Evolutionary conservation across 37 sponge, comb jelly and placozoan genomes (phyloP).

Genomic region (Eunapius fragilis): DNA sequence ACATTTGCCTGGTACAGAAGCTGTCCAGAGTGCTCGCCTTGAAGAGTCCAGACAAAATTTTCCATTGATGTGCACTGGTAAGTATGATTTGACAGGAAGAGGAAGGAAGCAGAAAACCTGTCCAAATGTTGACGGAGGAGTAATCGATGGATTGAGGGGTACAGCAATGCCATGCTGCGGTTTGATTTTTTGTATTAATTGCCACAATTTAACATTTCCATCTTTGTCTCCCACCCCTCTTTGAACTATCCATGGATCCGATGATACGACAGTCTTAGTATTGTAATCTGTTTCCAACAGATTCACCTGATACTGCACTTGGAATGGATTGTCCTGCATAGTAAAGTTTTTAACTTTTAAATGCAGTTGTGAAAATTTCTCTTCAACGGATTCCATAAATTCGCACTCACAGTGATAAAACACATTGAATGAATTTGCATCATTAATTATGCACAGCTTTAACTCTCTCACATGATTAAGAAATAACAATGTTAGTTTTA

Average conservation of each 20-base stretch:
- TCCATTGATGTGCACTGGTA: slow-evolving; percentile 72
- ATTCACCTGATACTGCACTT: too few species aligned
- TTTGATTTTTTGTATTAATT: slow-evolving; percentile 1
- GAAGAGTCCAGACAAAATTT: slow-evolving; percentile 42
- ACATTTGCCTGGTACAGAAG: background rate
- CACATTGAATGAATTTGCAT: background rate
- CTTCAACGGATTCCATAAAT: too few species aligned
- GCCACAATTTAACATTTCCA: slow-evolving; percentile 15
- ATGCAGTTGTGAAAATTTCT: too few species aligned
- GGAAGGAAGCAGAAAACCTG: slow-evolving; percentile 64
- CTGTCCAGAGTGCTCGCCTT: slow-evolving; percentile 29
- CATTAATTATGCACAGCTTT: slow-evolving; percentile 32
- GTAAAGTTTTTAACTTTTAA: too few species aligned
- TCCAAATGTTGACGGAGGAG: background rate
- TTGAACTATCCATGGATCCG: slow-evolving; percentile 69
- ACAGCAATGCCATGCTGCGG: slow-evolving; percentile 73
- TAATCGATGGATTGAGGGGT: slow-evolving; percentile 5
- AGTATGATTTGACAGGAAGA: slow-evolving; percentile 26
- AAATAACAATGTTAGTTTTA: slow-evolving; percentile 59
- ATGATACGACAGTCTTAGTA: background rate
- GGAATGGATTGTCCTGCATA: too few species aligned
- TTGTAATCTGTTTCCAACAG: too few species aligned
- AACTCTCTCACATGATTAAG: slow-evolving; percentile 52
- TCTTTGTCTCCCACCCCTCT: slow-evolving; percentile 60
- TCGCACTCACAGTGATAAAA: too few species aligned